phyloP scores from a whole-genome alignment of 92 coral and sea anemone species.

The Zoanthus sansibaricus region DNA sequence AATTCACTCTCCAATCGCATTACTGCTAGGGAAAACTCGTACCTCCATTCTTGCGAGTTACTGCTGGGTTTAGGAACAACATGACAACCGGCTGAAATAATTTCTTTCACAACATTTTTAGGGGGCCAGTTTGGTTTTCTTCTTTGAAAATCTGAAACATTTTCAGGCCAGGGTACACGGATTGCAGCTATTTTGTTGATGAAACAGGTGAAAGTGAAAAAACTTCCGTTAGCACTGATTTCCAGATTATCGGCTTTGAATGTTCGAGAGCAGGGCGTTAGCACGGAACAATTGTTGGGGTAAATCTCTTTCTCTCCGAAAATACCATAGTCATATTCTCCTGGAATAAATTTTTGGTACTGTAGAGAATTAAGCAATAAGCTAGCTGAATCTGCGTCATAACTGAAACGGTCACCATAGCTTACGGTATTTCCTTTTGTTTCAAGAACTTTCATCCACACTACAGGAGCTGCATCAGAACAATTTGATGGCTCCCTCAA shows the following conservation, averaged over 20 bases:
- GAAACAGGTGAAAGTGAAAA: conserved; percentile 15
- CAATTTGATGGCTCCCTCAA: conserved; percentile 9
- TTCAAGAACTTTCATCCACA: conserved; percentile 33
- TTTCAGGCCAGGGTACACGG: conserved; percentile 32
- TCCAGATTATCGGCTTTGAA: conserved; percentile 23
- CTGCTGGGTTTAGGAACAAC: conserved; percentile 11
- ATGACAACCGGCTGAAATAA: conserved; percentile 10
- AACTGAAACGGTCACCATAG: conserved; percentile 24
- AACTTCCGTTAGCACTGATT: conserved; percentile 5
- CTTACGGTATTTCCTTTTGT: conserved; percentile 7
- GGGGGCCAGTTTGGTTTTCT: conserved; percentile 23
- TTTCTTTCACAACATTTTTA: conserved; percentile 15
- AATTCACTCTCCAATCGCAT: conserved; percentile 20
- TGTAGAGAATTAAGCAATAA: background rate
- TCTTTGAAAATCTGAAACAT: conserved; percentile 11
- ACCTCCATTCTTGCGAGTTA: conserved; percentile 19
- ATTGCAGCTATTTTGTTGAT: conserved; percentile 35
- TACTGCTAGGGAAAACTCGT: conserved; percentile 21
- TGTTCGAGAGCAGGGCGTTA: conserved; percentile 8
- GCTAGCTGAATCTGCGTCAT: conserved; percentile 2
- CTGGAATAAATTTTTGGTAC: conserved; percentile 26
- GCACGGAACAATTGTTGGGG: background rate
- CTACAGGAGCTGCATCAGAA: conserved; percentile 2
- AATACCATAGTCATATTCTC: conserved; percentile 42
- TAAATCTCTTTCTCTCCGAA: conserved; percentile 41